Evolutionary conservation across 2,888 invertebrate genomes (phyloP), one percentile per base, ranked within the genome.

Genomic region (Caenorhabditis plicata): DNA sequence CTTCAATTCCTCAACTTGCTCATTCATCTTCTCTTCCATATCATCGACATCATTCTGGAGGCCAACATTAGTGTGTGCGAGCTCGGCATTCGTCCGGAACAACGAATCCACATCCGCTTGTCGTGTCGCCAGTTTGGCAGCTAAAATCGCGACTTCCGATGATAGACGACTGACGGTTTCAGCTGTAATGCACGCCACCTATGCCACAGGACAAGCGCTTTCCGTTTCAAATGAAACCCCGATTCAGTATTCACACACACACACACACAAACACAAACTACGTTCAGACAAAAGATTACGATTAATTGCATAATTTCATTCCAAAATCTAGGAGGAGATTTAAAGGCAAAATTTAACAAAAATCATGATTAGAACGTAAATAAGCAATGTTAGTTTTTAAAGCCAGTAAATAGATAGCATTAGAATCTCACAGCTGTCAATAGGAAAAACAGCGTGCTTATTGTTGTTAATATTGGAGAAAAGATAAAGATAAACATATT

Each of bases 101-200:
- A 78, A 60, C 32, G 76, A 71, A 38, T 78, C 75, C 42, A 74
- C 73, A 50, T 78, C 78, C 3, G 71, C 70, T 50, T 73, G 70
- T 25, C 75, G 71, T 7, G 74, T 71, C 8, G 70, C 69, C 22
- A 78, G 64, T 26, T 65, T 64, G 23, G 78, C 77, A 25, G 76
- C 76, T 74, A 76, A 71, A 75, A 75, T 73, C 46, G 75, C 74
- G 55, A 75, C 52, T 63, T 75, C 67, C 60, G 64, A 65, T 43
- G 63, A 61, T 33, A 68, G 67, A 36, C 66, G 65, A 60, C 55
- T 54, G 44, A 60, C 63, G 50, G 63, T 49, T 50, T 52, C 56
- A 47, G 56, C 62, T 62, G 62, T 50, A 62, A 62, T 53, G 58
- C 58, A 52, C 49, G 49, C 51, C 53, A 53, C 50, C 50, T 42